phyloP scores from a whole-genome alignment of 2,797 vertebrate species.

The Hipposideros larvatus region DNA sequence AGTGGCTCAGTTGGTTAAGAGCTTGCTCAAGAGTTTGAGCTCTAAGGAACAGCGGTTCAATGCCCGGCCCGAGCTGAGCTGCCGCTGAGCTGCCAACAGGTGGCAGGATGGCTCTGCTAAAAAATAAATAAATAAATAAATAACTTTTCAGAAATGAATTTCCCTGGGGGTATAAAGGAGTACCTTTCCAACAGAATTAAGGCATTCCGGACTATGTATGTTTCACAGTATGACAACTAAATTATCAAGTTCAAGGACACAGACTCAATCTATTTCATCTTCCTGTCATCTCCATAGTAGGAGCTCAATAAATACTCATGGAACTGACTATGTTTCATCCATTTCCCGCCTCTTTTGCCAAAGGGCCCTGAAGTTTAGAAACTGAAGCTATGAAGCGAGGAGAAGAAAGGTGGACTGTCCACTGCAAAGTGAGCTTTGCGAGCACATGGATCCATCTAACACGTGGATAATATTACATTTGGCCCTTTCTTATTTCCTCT shows the following conservation, averaged over 20 bases:
- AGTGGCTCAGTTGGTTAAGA: too few relatives aligned
- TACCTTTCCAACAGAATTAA: neutral
- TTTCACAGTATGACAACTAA: neutral
- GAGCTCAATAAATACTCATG: neutral
- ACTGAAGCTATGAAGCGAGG: neutral
- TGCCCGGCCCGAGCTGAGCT: too few relatives aligned
- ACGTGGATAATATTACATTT: too few relatives aligned
- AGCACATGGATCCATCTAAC: too few relatives aligned
- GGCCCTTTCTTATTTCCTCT: neutral
- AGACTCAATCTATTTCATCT: neutral
- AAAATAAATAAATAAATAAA: neutral
- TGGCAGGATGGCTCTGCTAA: too few relatives aligned
- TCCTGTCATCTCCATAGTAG: neutral
- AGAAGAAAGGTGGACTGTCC: neutral
- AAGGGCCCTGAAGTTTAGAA: neutral
- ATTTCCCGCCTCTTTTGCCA: neutral
- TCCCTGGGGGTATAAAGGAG: neutral
- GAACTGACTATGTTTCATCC: neutral
- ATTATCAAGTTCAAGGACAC: neutral
- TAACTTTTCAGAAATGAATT: neutral
- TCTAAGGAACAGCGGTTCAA: too few relatives aligned
- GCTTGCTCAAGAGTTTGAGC: too few relatives aligned
- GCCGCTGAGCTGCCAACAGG: too few relatives aligned
- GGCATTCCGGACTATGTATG: neutral
- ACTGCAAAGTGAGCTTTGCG: neutral